Percentiles rank a stretch among this genome's conserved stretches.
phyloP scores from a whole-genome alignment of 1,140 invertebrate genomes.

The Bombus ignitus region DNA sequence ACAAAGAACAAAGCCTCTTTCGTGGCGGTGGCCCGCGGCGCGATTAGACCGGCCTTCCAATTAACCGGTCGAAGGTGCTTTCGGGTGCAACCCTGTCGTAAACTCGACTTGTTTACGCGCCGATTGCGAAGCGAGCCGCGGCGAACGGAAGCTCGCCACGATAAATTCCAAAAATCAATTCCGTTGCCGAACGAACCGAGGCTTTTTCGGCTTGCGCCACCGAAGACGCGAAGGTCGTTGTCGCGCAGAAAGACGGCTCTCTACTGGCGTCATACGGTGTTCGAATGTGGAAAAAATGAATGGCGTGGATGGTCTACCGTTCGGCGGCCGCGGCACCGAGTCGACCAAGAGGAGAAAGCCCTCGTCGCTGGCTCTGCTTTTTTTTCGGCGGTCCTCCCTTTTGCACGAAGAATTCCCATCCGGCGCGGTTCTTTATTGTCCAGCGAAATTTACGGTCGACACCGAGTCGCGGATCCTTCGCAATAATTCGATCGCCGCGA shows the following conservation, averaged over 20 bases:
- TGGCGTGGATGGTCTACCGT: slow-evolving; percentile 1
- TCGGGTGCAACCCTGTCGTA: slow-evolving; percentile 75
- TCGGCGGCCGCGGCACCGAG: not conserved
- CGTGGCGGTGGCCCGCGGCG: slow-evolving; percentile 42
- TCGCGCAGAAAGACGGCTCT: not conserved
- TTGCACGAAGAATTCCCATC: slow-evolving; percentile 60
- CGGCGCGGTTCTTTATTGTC: slow-evolving; percentile 68
- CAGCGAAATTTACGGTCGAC: slow-evolving; percentile 72
- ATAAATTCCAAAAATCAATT: slow-evolving; percentile 83
- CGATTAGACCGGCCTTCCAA: slow-evolving; percentile 78
- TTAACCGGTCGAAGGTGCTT: slow-evolving; percentile 74
- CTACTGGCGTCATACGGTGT: slow-evolving; percentile 33
- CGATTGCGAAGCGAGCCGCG: slow-evolving; percentile 40
- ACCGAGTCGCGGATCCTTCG: slow-evolving; percentile 55
- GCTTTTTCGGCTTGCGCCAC: slow-evolving; percentile 31
- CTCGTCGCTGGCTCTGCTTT: not conserved
- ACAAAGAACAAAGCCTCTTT: slow-evolving; percentile 61
- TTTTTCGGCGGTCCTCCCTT: slow-evolving; percentile 45
- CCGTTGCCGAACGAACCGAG: slow-evolving; percentile 37
- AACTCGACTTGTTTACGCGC: slow-evolving; percentile 78
- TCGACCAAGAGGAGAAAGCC: not conserved
- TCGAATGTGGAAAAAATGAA: slow-evolving; percentile 38
- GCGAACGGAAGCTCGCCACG: slow-evolving; percentile 81
- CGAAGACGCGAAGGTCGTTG: not conserved
- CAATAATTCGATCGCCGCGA: slow-evolving; percentile 60